Percentiles rank a stretch among this genome's conserved stretches.
Evolutionary conservation across 2,113 vertebrate genomes (phyloP).

Genomic region (Cephalopholis sonnerati): DNA sequence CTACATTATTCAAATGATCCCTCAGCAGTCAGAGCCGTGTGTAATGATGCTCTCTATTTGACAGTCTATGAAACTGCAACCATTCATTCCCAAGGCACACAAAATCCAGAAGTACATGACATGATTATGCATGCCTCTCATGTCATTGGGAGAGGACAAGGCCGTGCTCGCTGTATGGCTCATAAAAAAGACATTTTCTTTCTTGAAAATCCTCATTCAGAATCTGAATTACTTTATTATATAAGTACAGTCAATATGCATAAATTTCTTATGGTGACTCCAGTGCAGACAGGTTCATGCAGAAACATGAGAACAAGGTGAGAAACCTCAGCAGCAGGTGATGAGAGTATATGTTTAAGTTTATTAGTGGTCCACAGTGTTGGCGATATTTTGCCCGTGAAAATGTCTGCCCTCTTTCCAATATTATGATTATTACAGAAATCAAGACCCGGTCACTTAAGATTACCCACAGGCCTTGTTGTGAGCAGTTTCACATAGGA

Average conservation of each 20-base stretch:
- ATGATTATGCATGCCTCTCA: constrained; percentile 56
- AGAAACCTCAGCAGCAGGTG: no score
- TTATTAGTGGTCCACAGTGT: no score
- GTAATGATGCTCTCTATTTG: constrained; percentile 66
- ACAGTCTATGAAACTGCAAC: constrained; percentile 60
- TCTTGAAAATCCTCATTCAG: background rate
- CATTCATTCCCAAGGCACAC: constrained; percentile 53
- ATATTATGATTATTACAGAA: no score
- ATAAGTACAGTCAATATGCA: background rate
- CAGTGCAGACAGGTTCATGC: background rate
- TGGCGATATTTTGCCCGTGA: no score
- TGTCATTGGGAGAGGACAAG: constrained; percentile 53
- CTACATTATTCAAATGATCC: constrained; percentile 73
- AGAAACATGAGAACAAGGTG: background rate
- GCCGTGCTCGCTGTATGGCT: constrained; percentile 23
- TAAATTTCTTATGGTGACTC: background rate
- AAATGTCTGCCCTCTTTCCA: no score
- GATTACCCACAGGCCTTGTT: no score
- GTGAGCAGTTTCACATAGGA: no score
- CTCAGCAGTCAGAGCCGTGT: constrained; percentile 61
- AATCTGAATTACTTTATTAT: constrained; percentile 31
- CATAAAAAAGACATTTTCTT: constrained; percentile 22
- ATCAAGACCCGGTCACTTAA: no score
- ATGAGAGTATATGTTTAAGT: no score
- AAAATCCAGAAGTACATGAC: constrained; percentile 48